A percentile compares a stretch with the other conserved stretches of the same genome.
phyloP scores from a whole-genome alignment of 1,140 invertebrate species.

The Procambarus clarkii region DNA sequence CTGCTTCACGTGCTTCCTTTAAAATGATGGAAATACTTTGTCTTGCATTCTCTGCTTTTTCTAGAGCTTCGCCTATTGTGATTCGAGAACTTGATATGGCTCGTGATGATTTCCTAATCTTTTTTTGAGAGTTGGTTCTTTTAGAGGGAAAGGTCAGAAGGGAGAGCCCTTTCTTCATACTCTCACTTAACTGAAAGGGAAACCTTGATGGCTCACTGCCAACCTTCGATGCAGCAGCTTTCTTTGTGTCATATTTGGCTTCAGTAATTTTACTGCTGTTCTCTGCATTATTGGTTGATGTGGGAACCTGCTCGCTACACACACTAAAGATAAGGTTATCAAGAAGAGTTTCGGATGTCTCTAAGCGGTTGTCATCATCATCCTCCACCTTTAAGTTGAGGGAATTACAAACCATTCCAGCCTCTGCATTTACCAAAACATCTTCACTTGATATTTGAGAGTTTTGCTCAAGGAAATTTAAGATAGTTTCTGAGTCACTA shows the following conservation, averaged over 20 bases:
- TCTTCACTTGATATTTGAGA: background rate
- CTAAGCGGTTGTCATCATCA: background rate
- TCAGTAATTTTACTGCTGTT: background rate
- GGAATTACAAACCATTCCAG: background rate
- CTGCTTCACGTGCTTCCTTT: background rate
- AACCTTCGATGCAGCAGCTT: background rate
- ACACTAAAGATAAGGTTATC: conserved; percentile 2
- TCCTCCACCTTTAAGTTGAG: background rate
- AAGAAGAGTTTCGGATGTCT: background rate
- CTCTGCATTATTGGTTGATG: background rate
- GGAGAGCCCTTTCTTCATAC: conserved; percentile 52
- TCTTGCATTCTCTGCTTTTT: conserved; percentile 50
- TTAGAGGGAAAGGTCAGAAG: conserved; percentile 49
- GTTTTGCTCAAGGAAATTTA: background rate
- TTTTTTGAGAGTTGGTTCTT: conserved; percentile 25
- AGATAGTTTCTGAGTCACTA: background rate
- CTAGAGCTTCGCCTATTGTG: conserved; percentile 54
- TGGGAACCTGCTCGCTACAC: background rate
- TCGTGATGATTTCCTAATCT: background rate
- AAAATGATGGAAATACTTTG: background rate
- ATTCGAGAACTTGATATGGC: conserved; percentile 37
- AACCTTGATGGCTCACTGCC: background rate
- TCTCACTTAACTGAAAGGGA: conserved; percentile 53
- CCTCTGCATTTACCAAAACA: background rate
- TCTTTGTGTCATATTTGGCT: background rate